phyloP scores from a whole-genome alignment of 2,888 invertebrate species.

The Furcula furcula region DNA sequence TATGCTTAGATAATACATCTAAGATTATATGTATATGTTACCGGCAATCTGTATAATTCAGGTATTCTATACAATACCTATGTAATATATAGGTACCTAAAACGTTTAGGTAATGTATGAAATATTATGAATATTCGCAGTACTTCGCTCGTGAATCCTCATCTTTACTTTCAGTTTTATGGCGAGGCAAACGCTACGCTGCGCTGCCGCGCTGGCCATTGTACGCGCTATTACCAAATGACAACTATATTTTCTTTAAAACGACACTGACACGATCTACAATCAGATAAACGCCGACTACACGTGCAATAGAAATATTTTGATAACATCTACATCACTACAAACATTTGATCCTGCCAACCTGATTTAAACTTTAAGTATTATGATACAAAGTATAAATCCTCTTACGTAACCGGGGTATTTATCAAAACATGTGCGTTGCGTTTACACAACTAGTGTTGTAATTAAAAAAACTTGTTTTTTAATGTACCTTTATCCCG shows the following conservation, averaged over 20 bases:
- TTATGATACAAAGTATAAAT: not conserved
- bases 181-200: not conserved
- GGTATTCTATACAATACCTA: too few relatives aligned
- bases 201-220: conserved; percentile 5
- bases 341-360: conserved; percentile 5
- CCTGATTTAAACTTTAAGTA: conserved; percentile 7
- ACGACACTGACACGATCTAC: conserved; percentile 39
- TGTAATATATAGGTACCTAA: too few relatives aligned
- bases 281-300: conserved; percentile 37
- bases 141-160: not conserved
- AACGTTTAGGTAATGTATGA: too few relatives aligned
- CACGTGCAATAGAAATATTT: conserved; percentile 38
- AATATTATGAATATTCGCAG: not conserved
- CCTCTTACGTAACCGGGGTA: not conserved
- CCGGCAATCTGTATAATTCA: too few relatives aligned
- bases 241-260: conserved; percentile 26
- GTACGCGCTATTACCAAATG: conserved; percentile 17
- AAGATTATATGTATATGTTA: too few relatives aligned
- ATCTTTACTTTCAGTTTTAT: not conserved
- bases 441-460: conserved; percentile 40
- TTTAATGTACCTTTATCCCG: too few relatives aligned
- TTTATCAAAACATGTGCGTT: conserved; percentile 21
- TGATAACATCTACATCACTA: conserved; percentile 38
- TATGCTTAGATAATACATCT: too few relatives aligned
- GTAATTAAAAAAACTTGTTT: conserved; percentile 50